Percentiles rank a stretch among this genome's conserved stretches.
These are phyloP conservation scores for Peromyscus californicus DNA, from an alignment of 2,113 vertebrate genomes.

Conservation along the genomic window DNA sequence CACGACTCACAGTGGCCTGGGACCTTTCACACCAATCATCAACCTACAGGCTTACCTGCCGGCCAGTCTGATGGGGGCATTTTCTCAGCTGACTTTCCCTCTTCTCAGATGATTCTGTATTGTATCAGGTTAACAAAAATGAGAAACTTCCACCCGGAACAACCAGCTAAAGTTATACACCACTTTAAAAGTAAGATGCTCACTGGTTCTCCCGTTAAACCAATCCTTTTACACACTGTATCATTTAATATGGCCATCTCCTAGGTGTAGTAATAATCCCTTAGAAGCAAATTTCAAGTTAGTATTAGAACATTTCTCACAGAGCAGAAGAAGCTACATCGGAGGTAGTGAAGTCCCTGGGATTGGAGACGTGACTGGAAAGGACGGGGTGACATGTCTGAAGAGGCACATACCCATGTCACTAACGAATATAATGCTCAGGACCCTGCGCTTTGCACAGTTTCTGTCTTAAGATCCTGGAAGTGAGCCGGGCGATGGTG, in stretches of 20 bases:
- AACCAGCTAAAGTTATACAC: not conserved
- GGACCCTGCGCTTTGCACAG: not conserved
- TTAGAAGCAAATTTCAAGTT: constrained; percentile 40
- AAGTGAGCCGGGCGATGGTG: too few species aligned
- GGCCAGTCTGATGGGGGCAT: not conserved
- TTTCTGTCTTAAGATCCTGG: not conserved
- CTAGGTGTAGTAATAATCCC: not conserved
- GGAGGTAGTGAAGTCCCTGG: not conserved
- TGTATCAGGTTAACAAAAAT: not conserved
- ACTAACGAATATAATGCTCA: not conserved
- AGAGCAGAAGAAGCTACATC: not conserved
- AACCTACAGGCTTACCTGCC: not conserved
- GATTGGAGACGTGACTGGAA: not conserved
- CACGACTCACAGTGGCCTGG: not conserved
- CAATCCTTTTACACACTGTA: not conserved
- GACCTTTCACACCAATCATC: not conserved
- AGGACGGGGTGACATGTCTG: not conserved
- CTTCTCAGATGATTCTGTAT: not conserved
- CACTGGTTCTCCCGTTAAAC: not conserved
- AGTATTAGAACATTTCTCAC: constrained; percentile 23
- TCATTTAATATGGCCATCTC: constrained; percentile 5
- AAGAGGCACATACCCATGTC: not conserved
- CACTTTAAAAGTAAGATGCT: not conserved
- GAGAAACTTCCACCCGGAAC: not conserved
- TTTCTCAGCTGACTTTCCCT: not conserved